phyloP scores from a whole-genome alignment of 2,888 invertebrate species.

The Eumerus sabulonum region DNA sequence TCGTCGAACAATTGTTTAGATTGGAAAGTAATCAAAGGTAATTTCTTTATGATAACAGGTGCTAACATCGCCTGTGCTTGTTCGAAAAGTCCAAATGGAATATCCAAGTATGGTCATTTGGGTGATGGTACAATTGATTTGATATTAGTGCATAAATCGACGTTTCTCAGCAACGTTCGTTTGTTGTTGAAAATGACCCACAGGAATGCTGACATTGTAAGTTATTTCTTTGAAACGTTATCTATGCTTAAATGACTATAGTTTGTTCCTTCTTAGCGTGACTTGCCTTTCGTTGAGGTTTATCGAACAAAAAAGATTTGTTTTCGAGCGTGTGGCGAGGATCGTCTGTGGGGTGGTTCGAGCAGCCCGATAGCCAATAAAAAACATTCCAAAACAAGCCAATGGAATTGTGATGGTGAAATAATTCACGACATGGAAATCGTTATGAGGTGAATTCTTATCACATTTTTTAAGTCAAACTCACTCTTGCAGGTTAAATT shows the following conservation, averaged over 20 bases:
- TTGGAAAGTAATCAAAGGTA: slow-evolving; percentile 84
- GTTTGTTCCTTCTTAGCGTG: slow-evolving; percentile 76
- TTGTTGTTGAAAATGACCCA: slow-evolving; percentile 84
- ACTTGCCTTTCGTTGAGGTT: slow-evolving; percentile 87
- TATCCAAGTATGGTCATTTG: slow-evolving; percentile 88
- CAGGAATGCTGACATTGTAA: slow-evolving; percentile 83
- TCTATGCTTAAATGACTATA: too few relatives aligned
- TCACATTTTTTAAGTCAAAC: too few relatives aligned
- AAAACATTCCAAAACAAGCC: slow-evolving; percentile 79
- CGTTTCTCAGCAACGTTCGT: slow-evolving; percentile 85
- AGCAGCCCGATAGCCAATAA: slow-evolving; percentile 74
- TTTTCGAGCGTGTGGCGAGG: slow-evolving; percentile 81
- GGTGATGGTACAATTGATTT: slow-evolving; percentile 90
- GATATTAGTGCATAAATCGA: slow-evolving; percentile 86
- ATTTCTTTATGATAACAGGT: slow-evolving; percentile 88
- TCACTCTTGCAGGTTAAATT: too few relatives aligned
- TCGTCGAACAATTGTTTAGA: slow-evolving; percentile 62
- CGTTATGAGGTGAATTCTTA: slow-evolving; percentile 82
- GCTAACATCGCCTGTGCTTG: slow-evolving; percentile 89
- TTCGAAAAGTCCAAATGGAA: slow-evolving; percentile 86
- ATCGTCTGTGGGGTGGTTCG: slow-evolving; percentile 73
- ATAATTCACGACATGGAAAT: slow-evolving; percentile 83
- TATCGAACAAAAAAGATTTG: slow-evolving; percentile 86
- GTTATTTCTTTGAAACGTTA: slow-evolving; percentile 70
- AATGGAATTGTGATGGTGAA: slow-evolving; percentile 93